A percentile compares a stretch with the other conserved stretches of the same genome.
phyloP scores from a whole-genome alignment of 1,140 invertebrate species.

The Homarus americanus region DNA sequence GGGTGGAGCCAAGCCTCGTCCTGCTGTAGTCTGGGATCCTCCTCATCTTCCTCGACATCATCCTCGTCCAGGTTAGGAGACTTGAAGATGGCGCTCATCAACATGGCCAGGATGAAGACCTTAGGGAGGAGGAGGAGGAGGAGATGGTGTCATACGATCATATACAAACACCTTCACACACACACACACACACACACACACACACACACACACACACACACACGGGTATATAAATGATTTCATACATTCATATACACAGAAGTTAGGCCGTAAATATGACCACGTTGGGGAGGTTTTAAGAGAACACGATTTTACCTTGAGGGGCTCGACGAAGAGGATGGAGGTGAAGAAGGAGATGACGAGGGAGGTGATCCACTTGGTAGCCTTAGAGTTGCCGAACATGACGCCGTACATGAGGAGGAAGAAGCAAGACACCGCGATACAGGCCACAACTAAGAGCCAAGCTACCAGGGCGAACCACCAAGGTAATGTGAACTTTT shows the following conservation, averaged over 20 bases:
- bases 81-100: conserved; percentile 80
- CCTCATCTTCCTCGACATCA: conserved; percentile 60
- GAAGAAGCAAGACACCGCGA: conserved; percentile 78
- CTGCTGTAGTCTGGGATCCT: conserved; percentile 33
- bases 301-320: no score
- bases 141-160: no score
- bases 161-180: no score
- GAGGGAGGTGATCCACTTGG: conserved; percentile 81
- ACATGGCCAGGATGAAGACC: conserved; percentile 78
- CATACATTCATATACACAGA: no score
- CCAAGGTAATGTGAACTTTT: conserved; percentile 73
- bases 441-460: conserved; percentile 78
- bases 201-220: no score
- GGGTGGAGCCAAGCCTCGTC: conserved; percentile 62
- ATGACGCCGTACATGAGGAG: conserved; percentile 79
- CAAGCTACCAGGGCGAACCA: conserved; percentile 77
- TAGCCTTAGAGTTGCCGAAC: conserved; percentile 81
- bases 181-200: no score
- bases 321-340: conserved; percentile 76
- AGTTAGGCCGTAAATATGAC: no score
- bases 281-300: no score
- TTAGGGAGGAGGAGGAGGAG: no score
- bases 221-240: no score
- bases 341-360: conserved; percentile 81
- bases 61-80: conserved; percentile 75